Evolutionary conservation across 2,113 vertebrate species (phyloP), one percentile per base, ranked within the genome.

Genomic region (Menidia beryllina): DNA sequence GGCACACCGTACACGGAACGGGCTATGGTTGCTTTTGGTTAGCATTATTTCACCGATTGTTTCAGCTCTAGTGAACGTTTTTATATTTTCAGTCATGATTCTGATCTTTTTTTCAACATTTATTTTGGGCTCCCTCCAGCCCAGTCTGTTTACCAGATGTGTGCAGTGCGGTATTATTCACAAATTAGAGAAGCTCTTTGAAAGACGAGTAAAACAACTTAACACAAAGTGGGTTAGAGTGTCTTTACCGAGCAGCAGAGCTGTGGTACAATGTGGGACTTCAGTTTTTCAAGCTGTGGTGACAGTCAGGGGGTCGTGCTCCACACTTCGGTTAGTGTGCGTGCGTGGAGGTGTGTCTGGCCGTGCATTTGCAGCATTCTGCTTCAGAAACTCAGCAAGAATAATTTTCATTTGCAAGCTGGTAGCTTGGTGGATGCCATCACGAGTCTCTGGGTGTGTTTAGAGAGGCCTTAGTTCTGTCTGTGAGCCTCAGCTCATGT

Each of bases 321-420:
- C 26, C 23, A 59, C 24, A 30, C 61, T 57, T 3, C 15, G 41
- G 27, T 59, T 36, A 45, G 41, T 63, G n/a, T 38, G 14, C 10
- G 26, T 55, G 3, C 15, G 17, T 62, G 59, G 63, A 62, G 68
- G 79, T 72, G 55, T 77, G 60, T 66, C 56, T 20, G 39, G 34
- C 55, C 47, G 27, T 65, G 64, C 50, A 58, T 68, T 64, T 66
- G 17, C 30, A 56, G 53, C 63, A 58, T 25, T 53, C 43, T 39
- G 56, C 69, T 21, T 23, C 66, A 34, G 72, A 64, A 65, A 77
- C 69, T 80, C 60, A 79, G 74, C 73, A 64, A 72, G 67, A 27
- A 43, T 72, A 38, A 68, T 70, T 75, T 75, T 61, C 15, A 62
- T 56, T 72, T 65, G 23, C 5, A 66, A 21, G 30, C 59, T 11